Evolutionary conservation across 53 echinoderm and acorn worm genomes (phyloP), one percentile per base, ranked within the genome.

Genomic region (Antedon mediterranea): DNA sequence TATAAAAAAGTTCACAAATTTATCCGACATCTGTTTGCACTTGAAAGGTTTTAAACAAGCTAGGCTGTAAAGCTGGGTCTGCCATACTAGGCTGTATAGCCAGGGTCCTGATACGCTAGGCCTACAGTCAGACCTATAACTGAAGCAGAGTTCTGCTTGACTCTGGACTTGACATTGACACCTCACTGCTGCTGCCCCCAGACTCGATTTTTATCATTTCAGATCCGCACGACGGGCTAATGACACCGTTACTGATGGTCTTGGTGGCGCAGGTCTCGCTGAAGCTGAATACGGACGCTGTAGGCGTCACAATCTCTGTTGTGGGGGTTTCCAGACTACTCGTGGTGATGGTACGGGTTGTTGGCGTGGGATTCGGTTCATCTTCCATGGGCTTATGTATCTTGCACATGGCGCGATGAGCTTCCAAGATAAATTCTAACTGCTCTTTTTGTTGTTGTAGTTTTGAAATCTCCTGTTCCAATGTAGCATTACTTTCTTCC

Each of bases 381-480:
- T 84, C 88, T 43, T 89, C 87, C 74, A 83, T 79, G 31, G 71
- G 79, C 80, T 92, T 91, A 78, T 83, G 87, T 72, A 87, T 87
- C 75, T 86, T 83, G 78, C 98, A 98, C 98, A 98, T 98, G 43
- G 98, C 92, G 33, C 88, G 89, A 83, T 98, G 98, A 29, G 98
- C 98, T 80, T 98, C 92, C 72, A 98, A 80, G 43, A 98, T 92
- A 76, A 98, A 98, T 81, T 90, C 92, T 3, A 98, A 83, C 43
- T 98, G 98, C 74, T 98, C 98, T 70, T 98, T 98, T 85, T 98
- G 98, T 76, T 98, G 91, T 20, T 98, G 89, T 28, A 98, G 85
- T 72, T 98, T 98, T 14, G 92, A 74, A 71, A 98, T 85, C 76
- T 98, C 98, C 31, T 92, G 89, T 43, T 98, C 92, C 31, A 98